A percentile compares a stretch with the other conserved stretches of the same genome.
These are phyloP conservation scores for Chironomus tentans DNA, from an alignment of 2,888 invertebrate species.

Conservation along the genomic window DNA sequence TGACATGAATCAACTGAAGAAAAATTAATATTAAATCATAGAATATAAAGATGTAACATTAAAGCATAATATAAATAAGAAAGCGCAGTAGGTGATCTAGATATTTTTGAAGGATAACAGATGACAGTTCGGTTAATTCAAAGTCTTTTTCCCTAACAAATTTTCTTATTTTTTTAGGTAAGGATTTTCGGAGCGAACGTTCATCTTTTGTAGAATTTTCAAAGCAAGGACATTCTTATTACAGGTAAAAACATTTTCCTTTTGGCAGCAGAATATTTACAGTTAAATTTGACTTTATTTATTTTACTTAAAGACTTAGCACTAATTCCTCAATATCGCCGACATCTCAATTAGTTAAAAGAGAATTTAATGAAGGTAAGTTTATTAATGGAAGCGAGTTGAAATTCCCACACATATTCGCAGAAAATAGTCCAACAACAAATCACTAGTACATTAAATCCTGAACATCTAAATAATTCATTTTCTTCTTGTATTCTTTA, in stretches of 20 bases:
- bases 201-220: constrained; percentile 11
- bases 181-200: constrained; percentile 6
- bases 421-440: background rate
- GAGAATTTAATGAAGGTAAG: constrained; percentile 22
- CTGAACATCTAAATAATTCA: background rate
- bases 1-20: background rate
- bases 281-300: too few relatives aligned
- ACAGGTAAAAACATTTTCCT: background rate
- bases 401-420: background rate
- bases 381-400: background rate
- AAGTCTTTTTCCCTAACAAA: background rate
- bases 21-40: background rate
- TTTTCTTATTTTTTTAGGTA: constrained; percentile 1
- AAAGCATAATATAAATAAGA: background rate
- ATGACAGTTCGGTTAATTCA: background rate
- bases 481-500: background rate
- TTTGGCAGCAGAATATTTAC: too few relatives aligned
- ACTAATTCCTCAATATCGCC: constrained; percentile 1
- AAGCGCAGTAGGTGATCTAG: background rate
- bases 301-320: background rate
- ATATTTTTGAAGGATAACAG: background rate
- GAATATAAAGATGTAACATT: background rate
- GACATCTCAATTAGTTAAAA: constrained; percentile 14
- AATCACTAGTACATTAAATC: background rate
- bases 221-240: constrained; percentile 15